phyloP scores from a whole-genome alignment of 2,797 vertebrate species.

The Lepus townsendii region DNA sequence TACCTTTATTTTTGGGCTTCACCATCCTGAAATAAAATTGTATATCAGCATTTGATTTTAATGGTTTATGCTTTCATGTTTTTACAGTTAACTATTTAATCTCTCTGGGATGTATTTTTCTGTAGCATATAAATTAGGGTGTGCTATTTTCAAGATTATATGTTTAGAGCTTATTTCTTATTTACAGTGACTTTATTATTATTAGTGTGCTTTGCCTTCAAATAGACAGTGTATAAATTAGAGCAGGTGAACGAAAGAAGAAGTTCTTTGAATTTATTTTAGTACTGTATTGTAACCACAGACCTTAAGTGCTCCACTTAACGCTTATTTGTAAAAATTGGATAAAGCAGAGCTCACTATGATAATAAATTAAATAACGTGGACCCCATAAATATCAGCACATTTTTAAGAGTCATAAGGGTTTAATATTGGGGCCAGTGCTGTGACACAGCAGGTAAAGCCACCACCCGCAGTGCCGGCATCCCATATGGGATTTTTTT shows the following conservation, averaged over 20 bases:
- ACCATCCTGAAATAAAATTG: neutral
- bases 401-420: constrained; percentile 4
- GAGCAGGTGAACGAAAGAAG: constrained; percentile 38
- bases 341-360: constrained; percentile 8
- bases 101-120: constrained; percentile 41
- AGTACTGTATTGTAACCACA: constrained; percentile 26
- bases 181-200: constrained; percentile 59
- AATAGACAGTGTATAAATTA: constrained; percentile 56
- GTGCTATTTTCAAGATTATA: constrained; percentile 39
- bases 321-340: constrained; percentile 64
- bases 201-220: constrained; percentile 41
- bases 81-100: constrained; percentile 40
- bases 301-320: constrained; percentile 54
- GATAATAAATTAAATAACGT: constrained; percentile 26
- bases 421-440: neutral
- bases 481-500: too few species aligned
- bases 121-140: constrained; percentile 46
- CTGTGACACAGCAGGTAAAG: too few species aligned
- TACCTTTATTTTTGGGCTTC: neutral
- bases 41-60: neutral
- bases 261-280: constrained; percentile 53
- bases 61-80: constrained; percentile 16
- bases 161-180: constrained; percentile 12
- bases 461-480: too few species aligned
- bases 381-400: neutral